Conservation (phyloP, 2,797 vertebrate species). For the Hoplostethus mediterraneus region DNA sequence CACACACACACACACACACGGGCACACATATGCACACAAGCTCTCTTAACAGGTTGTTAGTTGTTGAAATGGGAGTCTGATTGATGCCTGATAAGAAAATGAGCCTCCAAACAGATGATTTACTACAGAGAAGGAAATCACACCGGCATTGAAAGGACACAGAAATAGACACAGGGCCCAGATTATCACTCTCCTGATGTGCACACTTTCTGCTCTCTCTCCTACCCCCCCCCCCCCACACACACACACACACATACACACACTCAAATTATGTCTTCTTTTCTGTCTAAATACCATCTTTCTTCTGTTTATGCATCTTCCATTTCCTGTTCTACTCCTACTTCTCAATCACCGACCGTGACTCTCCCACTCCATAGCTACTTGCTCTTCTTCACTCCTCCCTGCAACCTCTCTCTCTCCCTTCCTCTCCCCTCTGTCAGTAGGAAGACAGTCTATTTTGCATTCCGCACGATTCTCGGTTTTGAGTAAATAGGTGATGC, state of each 20-base stretch:
- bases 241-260: no score
- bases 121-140: conserved; percentile 63
- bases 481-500: conserved; percentile 60
- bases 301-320: background rate
- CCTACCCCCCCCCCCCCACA: conserved; percentile 7
- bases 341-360: conserved; percentile 20
- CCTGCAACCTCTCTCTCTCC: background rate
- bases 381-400: background rate
- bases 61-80: conserved; percentile 63
- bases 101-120: conserved; percentile 67
- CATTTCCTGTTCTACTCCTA: background rate
- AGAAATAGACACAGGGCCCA: conserved; percentile 50
- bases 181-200: conserved; percentile 63
- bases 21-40: conserved; percentile 44
- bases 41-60: conserved; percentile 58
- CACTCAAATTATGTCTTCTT: background rate
- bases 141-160: conserved; percentile 42
- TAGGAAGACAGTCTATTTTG: conserved; percentile 26
- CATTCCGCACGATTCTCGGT: conserved; percentile 45
- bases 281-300: background rate
- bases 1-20: conserved; percentile 4
- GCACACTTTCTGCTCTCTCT: conserved; percentile 33
- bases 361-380: background rate
- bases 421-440: background rate
- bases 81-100: conserved; percentile 75